phyloP scores from a whole-genome alignment of 2,888 invertebrate genomes.

The Ptychoptera contaminata region DNA sequence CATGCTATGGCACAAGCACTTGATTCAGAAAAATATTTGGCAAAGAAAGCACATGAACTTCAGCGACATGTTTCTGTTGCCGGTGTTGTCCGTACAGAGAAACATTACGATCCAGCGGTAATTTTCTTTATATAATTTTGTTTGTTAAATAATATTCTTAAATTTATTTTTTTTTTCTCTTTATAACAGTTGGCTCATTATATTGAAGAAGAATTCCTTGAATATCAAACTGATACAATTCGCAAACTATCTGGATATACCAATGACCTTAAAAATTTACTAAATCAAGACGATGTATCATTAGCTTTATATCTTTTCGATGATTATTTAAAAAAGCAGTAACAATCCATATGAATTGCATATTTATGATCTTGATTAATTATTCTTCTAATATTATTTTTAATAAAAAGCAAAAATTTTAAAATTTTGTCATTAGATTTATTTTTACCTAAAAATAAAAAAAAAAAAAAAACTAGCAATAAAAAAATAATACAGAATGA shows the following conservation, averaged over 20 bases:
- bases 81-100: constrained; percentile 18
- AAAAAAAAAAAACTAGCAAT: too few species aligned
- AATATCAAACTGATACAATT: constrained; percentile 48
- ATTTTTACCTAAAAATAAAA: too few species aligned
- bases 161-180: constrained; percentile 9
- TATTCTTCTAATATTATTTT: too few species aligned
- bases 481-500: too few species aligned
- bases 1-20: constrained; percentile 57
- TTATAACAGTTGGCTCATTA: constrained; percentile 49
- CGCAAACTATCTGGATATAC: constrained; percentile 58
- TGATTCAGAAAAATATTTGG: constrained; percentile 57
- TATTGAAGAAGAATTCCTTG: constrained; percentile 60
- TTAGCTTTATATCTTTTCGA: constrained; percentile 60
- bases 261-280: constrained; percentile 50
- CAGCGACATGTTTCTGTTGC: constrained; percentile 41
- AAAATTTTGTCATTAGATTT: too few species aligned
- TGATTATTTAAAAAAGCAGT: constrained; percentile 35
- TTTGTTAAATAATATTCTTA: neutral
- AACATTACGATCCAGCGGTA: constrained; percentile 46
- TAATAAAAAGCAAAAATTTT: too few species aligned
- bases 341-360: constrained; percentile 5
- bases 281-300: constrained; percentile 39
- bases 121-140: neutral
- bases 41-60: constrained; percentile 47
- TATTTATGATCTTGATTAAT: too few species aligned